Conservation (phyloP, 1,140 invertebrate genomes). For the Apocrypta bakeri region DNA sequence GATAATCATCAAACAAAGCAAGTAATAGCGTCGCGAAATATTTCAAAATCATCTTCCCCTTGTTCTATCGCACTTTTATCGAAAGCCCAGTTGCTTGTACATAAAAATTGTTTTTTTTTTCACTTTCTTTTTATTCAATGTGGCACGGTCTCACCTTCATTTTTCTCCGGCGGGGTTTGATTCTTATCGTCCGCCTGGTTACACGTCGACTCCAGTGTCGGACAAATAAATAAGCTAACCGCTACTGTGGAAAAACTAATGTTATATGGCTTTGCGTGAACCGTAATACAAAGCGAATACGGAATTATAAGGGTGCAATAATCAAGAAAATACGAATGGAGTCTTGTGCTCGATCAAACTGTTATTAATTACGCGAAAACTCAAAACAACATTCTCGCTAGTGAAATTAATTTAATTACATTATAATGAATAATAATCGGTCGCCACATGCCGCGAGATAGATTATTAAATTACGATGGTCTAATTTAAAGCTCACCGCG, state of each 20-base stretch:
- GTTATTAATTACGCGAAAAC: slow-evolving; percentile 27
- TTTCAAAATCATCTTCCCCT: too few relatives aligned
- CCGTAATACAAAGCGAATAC: too few relatives aligned
- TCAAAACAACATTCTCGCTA: slow-evolving; percentile 2
- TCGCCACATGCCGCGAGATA: background rate
- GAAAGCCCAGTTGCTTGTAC: background rate
- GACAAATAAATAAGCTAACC: background rate
- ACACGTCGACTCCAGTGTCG: background rate
- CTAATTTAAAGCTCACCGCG: slow-evolving; percentile 21
- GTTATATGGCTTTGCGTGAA: too few relatives aligned
- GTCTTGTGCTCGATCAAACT: slow-evolving; percentile 5
- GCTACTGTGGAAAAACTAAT: background rate
- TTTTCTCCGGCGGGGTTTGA: background rate
- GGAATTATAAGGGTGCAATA: too few relatives aligned
- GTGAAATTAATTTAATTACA: slow-evolving; percentile 28
- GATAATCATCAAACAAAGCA: slow-evolving; percentile 27
- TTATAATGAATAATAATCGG: slow-evolving; percentile 30
- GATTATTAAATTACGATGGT: slow-evolving; percentile 35
- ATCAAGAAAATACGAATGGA: background rate
- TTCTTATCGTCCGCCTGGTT: background rate
- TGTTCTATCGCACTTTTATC: background rate
- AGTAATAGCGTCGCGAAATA: background rate
- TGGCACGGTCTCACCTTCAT: too few relatives aligned
- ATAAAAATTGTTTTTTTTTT: background rate
- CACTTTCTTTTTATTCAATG: too few relatives aligned